Evolutionary conservation across 1,140 invertebrate species (phyloP), one percentile per base, ranked within the genome.

Genomic region (Caenorhabditis briggsae): DNA sequence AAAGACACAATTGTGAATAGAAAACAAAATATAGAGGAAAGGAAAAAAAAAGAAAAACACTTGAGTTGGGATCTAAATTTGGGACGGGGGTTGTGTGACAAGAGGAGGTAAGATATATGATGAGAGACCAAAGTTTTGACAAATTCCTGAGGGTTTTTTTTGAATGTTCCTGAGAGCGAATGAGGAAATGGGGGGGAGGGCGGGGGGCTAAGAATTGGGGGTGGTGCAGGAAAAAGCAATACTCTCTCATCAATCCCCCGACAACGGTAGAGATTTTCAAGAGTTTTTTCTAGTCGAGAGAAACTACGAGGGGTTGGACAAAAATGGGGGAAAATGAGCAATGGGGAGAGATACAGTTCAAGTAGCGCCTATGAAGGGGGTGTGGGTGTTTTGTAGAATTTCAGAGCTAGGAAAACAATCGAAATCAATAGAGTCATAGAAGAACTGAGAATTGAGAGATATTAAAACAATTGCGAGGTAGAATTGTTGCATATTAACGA

Each of bases 401-500:
- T 16, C 43, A 43, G 46, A 78, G 46, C 70, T 78, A 78, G 70
- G 70, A 78, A 78, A 78, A 78, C 70, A 78, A 78, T 50, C 33
- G 53, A 78, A 50, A 53, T 33, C 70, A 78, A 78, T 78, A 50
- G 23, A 43, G 64, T 70, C n/a, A 70, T 43, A 70, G 18, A 46
- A 50, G 70, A 53, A n/a, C 33, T 33, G 33, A 33, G 33, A 33
- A 33, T 33, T 33, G 70, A n/a, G 12, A 78, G 70, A 78, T 78
- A 78, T 41, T 12, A 48, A 78, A 74, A n/a, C 46, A 78, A 53
- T 78, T 78, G 64, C 33, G 64, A 78, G 70, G 70, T 78, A 78
- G 70, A 78, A 78, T 78, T 78, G 70, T 78, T 78, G 70, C 70
- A 78, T 78, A 78, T 50, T 78, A 78, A 78, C 70, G 70, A 78